Evolutionary conservation across 2,797 vertebrate species (phyloP).

Genomic region (Galaxias olidus): DNA sequence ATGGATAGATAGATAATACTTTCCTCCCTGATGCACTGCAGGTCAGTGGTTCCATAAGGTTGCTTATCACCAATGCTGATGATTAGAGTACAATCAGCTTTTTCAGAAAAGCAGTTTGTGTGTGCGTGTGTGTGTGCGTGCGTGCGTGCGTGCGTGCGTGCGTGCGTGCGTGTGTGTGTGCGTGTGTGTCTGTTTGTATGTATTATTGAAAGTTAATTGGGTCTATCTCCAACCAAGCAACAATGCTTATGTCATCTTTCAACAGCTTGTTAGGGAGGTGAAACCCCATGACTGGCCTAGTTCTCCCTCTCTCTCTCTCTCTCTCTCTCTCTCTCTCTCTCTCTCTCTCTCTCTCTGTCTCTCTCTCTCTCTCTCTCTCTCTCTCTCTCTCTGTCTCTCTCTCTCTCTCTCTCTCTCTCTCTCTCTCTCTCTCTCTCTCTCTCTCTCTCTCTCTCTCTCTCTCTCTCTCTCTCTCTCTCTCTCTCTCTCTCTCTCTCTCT

Average conservation of each 20-base stretch:
- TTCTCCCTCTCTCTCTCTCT: neutral
- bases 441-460: neutral
- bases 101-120: neutral
- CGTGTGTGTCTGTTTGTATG: neutral
- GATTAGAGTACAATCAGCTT: no score
- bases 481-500: neutral
- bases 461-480: neutral
- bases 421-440: neutral
- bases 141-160: conserved; percentile 2
- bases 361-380: neutral
- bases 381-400: conserved; percentile 6
- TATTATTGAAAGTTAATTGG: conserved; percentile 35
- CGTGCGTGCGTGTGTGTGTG: neutral
- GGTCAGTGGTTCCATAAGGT: no score
- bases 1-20: no score
- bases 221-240: conserved; percentile 44
- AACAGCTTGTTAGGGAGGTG: conserved; percentile 60
- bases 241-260: conserved; percentile 59
- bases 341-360: neutral
- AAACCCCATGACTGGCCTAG: conserved; percentile 54
- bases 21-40: no score
- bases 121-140: conserved; percentile 1
- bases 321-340: neutral
- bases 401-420: neutral
- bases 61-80: no score